Percentiles rank a stretch among this genome's conserved stretches.
phyloP scores from a whole-genome alignment of 2,113 vertebrate genomes.

The Petrocephalus zakoni region DNA sequence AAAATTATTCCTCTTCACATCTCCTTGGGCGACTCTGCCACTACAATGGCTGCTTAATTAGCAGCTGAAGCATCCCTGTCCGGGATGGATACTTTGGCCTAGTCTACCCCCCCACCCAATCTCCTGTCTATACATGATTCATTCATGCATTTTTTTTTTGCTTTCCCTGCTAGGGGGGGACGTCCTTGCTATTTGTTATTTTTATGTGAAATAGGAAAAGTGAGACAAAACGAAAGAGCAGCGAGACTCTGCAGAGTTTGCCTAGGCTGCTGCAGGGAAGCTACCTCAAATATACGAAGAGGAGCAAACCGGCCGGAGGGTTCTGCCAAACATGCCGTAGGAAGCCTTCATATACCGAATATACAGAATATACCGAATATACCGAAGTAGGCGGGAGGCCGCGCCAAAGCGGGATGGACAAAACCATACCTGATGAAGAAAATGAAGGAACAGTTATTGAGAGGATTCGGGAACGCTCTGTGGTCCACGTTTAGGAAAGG shows the following conservation, averaged over 20 bases:
- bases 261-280: neutral
- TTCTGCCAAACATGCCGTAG: neutral
- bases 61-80: neutral
- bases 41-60: neutral
- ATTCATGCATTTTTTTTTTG: neutral
- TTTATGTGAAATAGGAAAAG: neutral
- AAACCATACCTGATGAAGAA: neutral
- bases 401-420: neutral
- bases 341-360: neutral
- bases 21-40: neutral
- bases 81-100: neutral
- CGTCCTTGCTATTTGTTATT: neutral
- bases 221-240: neutral
- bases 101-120: neutral
- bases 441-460: neutral
- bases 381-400: neutral
- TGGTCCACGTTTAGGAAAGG: neutral
- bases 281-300: neutral
- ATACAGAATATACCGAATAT: neutral
- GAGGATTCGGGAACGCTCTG: neutral
- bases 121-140: neutral
- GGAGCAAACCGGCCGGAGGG: neutral
- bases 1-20: neutral
- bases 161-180: neutral
- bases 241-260: neutral